These are phyloP conservation scores for Megaceryle torquata DNA, from an alignment of 2,113 vertebrate species.

Conservation along the genomic window DNA sequence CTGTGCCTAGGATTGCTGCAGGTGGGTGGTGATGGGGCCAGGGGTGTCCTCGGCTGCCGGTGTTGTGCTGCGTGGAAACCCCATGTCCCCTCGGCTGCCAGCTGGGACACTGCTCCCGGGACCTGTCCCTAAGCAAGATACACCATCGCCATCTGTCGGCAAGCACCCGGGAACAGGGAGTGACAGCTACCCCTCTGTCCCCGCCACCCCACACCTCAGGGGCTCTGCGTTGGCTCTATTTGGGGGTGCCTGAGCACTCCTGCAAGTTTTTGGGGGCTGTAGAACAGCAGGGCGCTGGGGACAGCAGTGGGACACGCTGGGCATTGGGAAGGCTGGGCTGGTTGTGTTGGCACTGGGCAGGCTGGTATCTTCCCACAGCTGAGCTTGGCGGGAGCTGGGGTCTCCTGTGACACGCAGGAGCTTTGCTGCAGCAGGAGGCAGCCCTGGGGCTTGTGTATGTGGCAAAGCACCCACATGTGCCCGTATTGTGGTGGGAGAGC, in stretches of 20 bases:
- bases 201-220: fast-evolving
- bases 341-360: background rate
- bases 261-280: background rate
- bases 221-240: background rate
- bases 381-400: background rate
- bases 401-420: background rate
- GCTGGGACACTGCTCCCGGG: background rate
- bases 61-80: background rate
- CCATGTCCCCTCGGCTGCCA: background rate
- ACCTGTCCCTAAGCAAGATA: background rate
- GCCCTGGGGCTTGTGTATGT: background rate
- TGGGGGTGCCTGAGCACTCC: background rate
- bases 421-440: background rate
- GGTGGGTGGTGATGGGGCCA: background rate
- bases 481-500: background rate
- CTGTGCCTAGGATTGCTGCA: background rate
- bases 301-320: background rate
- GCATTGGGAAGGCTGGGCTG: background rate
- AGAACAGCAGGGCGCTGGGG: background rate
- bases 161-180: background rate
- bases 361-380: background rate
- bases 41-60: background rate
- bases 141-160: constrained; percentile 60
- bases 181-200: background rate
- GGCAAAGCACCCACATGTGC: background rate